Conservation (phyloP, 2,113 vertebrate genomes). For the Poeciliopsis occidentalis region DNA sequence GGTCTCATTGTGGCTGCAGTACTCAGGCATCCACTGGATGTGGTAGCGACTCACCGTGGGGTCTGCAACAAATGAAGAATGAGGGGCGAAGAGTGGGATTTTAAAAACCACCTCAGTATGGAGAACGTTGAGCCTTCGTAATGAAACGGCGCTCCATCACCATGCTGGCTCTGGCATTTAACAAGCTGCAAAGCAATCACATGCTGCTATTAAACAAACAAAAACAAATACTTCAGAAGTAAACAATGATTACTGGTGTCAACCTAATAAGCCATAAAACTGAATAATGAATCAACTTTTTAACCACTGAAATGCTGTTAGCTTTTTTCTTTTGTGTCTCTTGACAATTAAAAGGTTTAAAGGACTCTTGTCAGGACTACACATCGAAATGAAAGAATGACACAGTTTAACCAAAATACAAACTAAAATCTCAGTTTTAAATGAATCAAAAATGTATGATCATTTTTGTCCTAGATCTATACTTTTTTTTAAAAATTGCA, state of each 20-base stretch:
- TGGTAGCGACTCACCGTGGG: slow-evolving; percentile 81
- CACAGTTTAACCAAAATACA: background rate
- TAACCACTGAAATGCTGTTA: background rate
- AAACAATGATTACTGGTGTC: background rate
- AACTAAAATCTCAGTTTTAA: background rate
- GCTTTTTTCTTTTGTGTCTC: background rate
- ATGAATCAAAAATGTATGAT: background rate
- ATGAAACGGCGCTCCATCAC: background rate
- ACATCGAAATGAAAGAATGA: background rate
- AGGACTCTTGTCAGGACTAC: no score
- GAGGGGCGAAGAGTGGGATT: background rate
- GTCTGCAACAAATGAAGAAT: slow-evolving; percentile 71
- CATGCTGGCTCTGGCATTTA: background rate
- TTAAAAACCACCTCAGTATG: slow-evolving; percentile 4
- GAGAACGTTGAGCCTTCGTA: background rate
- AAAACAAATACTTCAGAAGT: background rate
- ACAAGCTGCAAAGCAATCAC: background rate
- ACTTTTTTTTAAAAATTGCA: no score
- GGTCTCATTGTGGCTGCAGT: slow-evolving; percentile 87
- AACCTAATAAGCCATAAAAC: background rate
- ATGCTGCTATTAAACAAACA: background rate
- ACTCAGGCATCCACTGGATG: slow-evolving; percentile 89
- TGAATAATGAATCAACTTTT: background rate
- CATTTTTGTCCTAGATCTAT: no score
- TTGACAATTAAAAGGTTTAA: background rate